Evolutionary conservation across 2,888 invertebrate species (phyloP), one percentile per base, ranked within the genome.

Genomic region (Microctonus aethiopoides): DNA sequence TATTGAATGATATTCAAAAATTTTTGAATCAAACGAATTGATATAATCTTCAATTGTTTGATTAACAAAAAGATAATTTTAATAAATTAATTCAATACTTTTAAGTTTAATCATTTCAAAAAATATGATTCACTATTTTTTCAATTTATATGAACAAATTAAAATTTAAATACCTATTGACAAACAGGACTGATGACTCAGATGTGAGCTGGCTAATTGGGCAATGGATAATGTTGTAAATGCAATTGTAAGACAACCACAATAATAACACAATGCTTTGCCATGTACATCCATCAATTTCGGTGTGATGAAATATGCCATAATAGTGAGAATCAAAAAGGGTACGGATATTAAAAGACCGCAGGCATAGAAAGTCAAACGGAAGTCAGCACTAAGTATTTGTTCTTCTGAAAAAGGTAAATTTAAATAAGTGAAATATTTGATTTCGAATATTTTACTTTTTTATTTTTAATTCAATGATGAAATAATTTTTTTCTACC

Each of bases 251-350:
- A 90, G 82, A 75, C 89, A 90, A 68, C 88, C 86, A 6, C 89
- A 88, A 77, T 90, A 90, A 77, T 89, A 88, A 20, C 90, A 89
- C 72, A 91, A 84, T 0, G 90, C 88, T 76, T 89, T 89, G 11
- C 90, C 90, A 73, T 89, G 89, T 51, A 89, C 88, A 74, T 91
- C 90, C 71, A 88, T 85, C 11, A 91, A 81, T 75, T 89, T 89
- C 11, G 87, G 89, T 34, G 91, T 89, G 52, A 85, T 82, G 34
- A 79, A 78, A 74, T 87, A 88, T 1, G 86, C 85, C 5, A 81
- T 70, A 51, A 87, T 86, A 1, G 87, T 88, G 22, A 84, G 77
- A 16, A 87, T 76, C 56, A 88, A 78, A 77, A 87, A 88, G 3
- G 87, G 84, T 32, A 87, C 83, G 1, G 87, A 87, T 61, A 86